These are phyloP conservation scores for Himantopus leucocephalus DNA, from an alignment of 2,113 vertebrate species.

Conservation along the genomic window DNA sequence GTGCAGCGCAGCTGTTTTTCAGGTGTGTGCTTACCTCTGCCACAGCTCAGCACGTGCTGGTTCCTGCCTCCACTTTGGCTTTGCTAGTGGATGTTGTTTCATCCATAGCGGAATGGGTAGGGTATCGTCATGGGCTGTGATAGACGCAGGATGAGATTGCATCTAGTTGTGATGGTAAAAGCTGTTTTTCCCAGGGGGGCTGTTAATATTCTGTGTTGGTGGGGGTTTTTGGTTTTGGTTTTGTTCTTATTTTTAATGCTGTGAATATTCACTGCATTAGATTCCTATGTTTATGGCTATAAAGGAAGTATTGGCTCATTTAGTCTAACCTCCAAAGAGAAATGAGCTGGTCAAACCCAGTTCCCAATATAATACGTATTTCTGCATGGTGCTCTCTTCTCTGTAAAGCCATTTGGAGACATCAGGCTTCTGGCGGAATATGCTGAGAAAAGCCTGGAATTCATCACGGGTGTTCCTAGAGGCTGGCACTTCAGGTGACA, in stretches of 20 bases:
- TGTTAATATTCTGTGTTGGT: not conserved
- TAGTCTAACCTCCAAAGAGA: not conserved
- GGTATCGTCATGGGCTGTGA: not conserved
- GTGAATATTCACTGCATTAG: not conserved
- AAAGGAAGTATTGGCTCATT: not conserved
- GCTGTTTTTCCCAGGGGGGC: not conserved
- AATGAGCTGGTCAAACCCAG: not conserved
- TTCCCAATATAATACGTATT: not conserved
- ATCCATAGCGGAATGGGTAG: fast-evolving
- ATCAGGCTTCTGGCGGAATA: not conserved
- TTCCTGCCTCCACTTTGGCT: not conserved
- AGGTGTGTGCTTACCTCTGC: not conserved
- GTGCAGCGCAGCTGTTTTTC: not conserved
- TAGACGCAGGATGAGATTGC: not conserved
- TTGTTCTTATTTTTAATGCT: not conserved
- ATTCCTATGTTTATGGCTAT: not conserved
- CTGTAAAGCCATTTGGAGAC: not conserved
- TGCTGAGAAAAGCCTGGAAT: not conserved
- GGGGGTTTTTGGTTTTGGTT: not conserved
- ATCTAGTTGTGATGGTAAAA: not conserved
- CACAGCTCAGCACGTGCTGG: not conserved
- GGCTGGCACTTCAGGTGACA: not conserved
- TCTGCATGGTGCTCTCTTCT: not conserved
- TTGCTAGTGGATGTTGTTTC: fast-evolving
- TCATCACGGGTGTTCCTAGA: not conserved